Base-by-base conservation (phyloP, 1,140 invertebrate species). In the Metaphire vulgaris region DNA sequence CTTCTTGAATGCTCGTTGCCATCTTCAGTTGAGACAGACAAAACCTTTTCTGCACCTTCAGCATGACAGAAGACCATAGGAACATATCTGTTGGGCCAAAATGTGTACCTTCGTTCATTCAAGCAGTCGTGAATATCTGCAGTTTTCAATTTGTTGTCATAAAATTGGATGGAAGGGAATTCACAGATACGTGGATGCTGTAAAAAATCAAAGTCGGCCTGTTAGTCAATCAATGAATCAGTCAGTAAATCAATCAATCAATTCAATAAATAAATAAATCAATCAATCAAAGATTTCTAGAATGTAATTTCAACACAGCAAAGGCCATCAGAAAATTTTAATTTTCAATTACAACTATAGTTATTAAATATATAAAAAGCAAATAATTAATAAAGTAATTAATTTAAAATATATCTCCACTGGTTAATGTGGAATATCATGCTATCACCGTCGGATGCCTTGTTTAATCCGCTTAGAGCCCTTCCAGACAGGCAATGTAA, bases 101-200 rank as follows among this genome's bases (percentile, higher is more conserved):
- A 76, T 31, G 66, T 41, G 16, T 80, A 32, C 1, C 77, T 78
- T 21, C 78, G 15, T 12, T 65, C 31, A 14, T 65, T 56, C 1
- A 30, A 21, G 78, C 79, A 80, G 1, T 30, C 56, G 12, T 16
- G 16, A 12, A 78, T 79, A 41, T 33, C 30, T 2, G 41, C 74
- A 0, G 80, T 82, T 68, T 79, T 69, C 28, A 83, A 74, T 69
- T 75, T 78, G 12, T 72, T 69, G 1, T 80, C 76, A 69, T 84
- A 84, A 77, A 84, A 84, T 26, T 81, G 71, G 21, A 72, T 64
- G 6, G 83, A 84, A 12, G 82, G 82, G 72, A 84, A 83, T 33
- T 79, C 67, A 69, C 81, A 82, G 41, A 84, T 81, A 26, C 74
- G 33, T 72, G 80, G 81, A 78, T 84, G 75, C 83, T 84, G 67